Evolutionary conservation across 2,888 invertebrate species (phyloP), one percentile per base, ranked within the genome.

Genomic region (Dichetophora obliterata): DNA sequence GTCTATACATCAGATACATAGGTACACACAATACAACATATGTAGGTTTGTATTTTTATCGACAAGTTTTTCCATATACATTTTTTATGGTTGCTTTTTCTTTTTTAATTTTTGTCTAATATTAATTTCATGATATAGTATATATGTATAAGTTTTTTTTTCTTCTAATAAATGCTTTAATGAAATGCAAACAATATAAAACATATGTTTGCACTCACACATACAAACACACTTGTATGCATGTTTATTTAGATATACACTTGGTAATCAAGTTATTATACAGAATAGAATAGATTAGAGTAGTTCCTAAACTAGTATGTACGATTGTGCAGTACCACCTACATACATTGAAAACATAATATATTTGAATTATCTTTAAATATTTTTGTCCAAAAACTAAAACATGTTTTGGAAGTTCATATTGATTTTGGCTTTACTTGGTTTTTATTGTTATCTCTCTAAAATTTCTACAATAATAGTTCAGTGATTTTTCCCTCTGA

Each of bases 401-500:
- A 63, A 63, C 34, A 31, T 54, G 14, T 37, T 57, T 34, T 72
- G 72, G 72, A 72, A 72, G 72, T 72, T 72, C 61, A 22, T 37
- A 57, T 57, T 43, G 72, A 72, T 57, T 72, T 70, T 72, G 72
- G 72, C 72, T 50, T 11, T 65, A n/a, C 9, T 65, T 34, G 16
- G 37, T 31, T 65, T 65, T 16, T 37, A 14, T 27, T 65, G 8
- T 65, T 65, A 16, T 34, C 2, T 31, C 1, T 31, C n/a, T 8
- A 34, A 14, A 16, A 31, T n/a, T 31, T 34, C 37, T 34, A 34
- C 22, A 37, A 22, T n/a, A n/a, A n/a, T 37, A 37, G 66, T 27
- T 52, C 31, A 50, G 27, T 27, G n/a, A 24, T 52, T 27, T 70
- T 52, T 71, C 3, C 34, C 34, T 57, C 59, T 16, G 16, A 22